Conservation (phyloP, 30 jellyfish, hydroid and myxozoan species). For the Euphysa ruthae region DNA sequence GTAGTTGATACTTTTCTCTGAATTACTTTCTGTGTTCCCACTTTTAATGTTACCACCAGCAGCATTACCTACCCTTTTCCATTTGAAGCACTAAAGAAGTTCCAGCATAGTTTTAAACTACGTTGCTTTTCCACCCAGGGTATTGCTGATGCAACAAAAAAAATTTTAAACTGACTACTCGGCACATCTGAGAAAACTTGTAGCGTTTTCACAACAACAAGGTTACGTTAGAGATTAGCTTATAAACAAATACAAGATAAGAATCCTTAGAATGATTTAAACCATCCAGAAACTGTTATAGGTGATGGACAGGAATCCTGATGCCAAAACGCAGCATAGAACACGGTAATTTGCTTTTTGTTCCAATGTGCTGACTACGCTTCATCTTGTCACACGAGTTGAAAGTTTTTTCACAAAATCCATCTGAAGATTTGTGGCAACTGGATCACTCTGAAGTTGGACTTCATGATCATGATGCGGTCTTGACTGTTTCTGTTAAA, state of each 20-base stretch:
- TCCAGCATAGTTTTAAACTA: neutral
- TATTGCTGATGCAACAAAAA: slow-evolving; percentile 19
- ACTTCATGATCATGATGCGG: neutral
- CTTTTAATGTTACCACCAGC: neutral
- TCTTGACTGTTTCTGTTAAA: neutral
- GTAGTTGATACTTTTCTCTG: neutral
- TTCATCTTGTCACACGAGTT: slow-evolving; percentile 5
- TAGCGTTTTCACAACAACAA: neutral
- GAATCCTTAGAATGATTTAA: neutral
- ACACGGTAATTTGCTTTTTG: slow-evolving; percentile 1
- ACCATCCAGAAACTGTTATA: neutral
- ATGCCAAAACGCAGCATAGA: too few relatives aligned
- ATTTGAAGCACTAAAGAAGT: neutral
- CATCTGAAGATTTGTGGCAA: neutral
- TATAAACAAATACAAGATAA: neutral
- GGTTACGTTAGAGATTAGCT: neutral
- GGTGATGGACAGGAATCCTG: neutral
- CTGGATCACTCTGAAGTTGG: neutral
- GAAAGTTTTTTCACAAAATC: too few relatives aligned
- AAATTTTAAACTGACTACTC: slow-evolving; percentile 42
- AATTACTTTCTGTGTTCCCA: neutral
- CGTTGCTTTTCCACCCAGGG: slow-evolving; percentile 12
- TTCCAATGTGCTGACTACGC: slow-evolving; percentile 10
- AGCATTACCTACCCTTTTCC: slow-evolving; percentile 2
- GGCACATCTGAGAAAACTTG: slow-evolving; percentile 41